Evolutionary conservation across 2,888 invertebrate genomes (phyloP).

Genomic region (Ormyrus thymus): DNA sequence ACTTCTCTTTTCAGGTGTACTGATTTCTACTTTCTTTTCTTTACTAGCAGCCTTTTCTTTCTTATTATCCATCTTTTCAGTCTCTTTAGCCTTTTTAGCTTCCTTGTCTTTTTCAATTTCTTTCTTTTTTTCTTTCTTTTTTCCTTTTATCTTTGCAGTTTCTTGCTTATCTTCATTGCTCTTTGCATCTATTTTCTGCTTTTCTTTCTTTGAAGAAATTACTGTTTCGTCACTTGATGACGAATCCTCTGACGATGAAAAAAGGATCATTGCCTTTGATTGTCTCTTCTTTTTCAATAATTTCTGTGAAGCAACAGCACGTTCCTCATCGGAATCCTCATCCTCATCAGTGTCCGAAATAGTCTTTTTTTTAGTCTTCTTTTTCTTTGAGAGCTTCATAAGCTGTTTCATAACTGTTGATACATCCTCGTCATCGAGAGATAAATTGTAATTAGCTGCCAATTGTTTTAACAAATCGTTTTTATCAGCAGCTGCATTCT

Average conservation of each 20-base stretch:
- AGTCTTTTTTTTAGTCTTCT: constrained; percentile 40
- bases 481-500: constrained; percentile 56
- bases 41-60: constrained; percentile 43
- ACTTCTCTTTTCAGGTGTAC: background rate
- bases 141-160: constrained; percentile 33
- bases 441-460: background rate
- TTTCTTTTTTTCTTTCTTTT: constrained; percentile 54
- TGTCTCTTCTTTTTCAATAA: constrained; percentile 51
- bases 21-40: background rate
- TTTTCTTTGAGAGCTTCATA: constrained; percentile 45
- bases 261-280: constrained; percentile 33
- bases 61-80: constrained; percentile 16
- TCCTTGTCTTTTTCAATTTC: constrained; percentile 51
- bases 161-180: constrained; percentile 30
- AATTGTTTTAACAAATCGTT: constrained; percentile 32
- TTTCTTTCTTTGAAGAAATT: constrained; percentile 38
- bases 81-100: constrained; percentile 19
- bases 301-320: constrained; percentile 3
- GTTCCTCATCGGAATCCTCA: constrained; percentile 34
- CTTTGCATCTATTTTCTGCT: constrained; percentile 48
- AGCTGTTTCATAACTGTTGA: constrained; percentile 30
- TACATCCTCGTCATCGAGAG: constrained; percentile 16
- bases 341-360: constrained; percentile 52
- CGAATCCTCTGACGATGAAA: constrained; percentile 45
- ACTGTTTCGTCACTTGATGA: constrained; percentile 40